A percentile compares a stretch with the other conserved stretches of the same genome.
These are phyloP conservation scores for Crocuta crocuta DNA, from an alignment of 2,113 vertebrate genomes.

Conservation along the genomic window DNA sequence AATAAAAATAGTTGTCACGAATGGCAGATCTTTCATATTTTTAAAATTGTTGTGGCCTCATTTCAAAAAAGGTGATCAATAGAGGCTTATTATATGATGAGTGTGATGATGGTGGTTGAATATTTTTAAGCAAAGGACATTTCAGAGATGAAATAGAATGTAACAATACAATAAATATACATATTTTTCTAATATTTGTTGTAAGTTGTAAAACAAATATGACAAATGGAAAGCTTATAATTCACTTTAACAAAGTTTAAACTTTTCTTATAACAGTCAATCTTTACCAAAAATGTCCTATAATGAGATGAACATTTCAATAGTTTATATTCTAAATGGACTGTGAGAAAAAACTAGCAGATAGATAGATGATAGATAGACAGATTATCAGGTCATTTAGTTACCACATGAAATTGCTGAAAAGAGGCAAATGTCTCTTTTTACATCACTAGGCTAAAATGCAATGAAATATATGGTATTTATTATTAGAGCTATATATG, in stretches of 20 bases:
- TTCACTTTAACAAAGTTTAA: not conserved
- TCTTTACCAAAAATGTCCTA: not conserved
- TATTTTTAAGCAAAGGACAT: not conserved
- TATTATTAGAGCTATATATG: not conserved
- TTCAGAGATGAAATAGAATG: not conserved
- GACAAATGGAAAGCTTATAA: constrained; percentile 8
- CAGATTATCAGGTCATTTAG: not conserved
- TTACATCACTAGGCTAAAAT: not conserved
- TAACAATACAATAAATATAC: not conserved
- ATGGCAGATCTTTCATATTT: not conserved
- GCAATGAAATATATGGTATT: not conserved
- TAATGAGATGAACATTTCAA: not conserved
- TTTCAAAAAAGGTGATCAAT: not conserved
- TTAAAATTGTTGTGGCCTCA: not conserved
- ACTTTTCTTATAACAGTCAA: not conserved
- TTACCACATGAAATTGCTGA: not conserved
- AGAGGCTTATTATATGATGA: not conserved
- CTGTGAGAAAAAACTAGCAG: no score
- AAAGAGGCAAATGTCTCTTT: not conserved
- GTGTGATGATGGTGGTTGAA: not conserved
- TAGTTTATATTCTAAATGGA: not conserved
- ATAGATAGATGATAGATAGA: no score
- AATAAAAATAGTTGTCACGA: not conserved
- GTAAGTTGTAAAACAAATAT: not conserved
- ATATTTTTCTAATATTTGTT: constrained; percentile 40